Evolutionary conservation across 2,113 vertebrate species (phyloP), one percentile per base, ranked within the genome.

Genomic region (Thunnus maccoyii): DNA sequence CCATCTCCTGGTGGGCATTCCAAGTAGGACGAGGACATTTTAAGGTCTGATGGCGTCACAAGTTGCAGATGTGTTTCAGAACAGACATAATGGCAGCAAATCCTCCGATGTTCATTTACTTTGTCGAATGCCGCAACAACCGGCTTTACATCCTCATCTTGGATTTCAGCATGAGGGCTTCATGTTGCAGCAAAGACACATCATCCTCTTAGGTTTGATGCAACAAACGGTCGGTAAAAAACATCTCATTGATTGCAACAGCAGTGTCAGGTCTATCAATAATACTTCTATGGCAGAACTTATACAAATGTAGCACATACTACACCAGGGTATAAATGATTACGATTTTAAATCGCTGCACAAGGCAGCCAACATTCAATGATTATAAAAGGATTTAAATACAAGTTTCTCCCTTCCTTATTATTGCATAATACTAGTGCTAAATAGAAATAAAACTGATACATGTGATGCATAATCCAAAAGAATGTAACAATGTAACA

Each of bases 391-490:
- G 10, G 15, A 44, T 61, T 48, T 41, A 80, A 80, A 57, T 47
- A 71, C 60, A 72, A 11, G 15, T 58, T 15, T 22, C n/a, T 15
- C 56, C n/a, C 13, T 18, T 51, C 7, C 30, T 76, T 64, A 22
- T 84, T 80, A 74, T 89, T 89, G 76, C 83, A 74, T 89, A 62
- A 80, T 77, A 78, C 20, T 55, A 66, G 66, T 80, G 80, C 25
- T 69, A 15, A 25, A 13, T 47, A 56, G 9, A 44, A 79, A 63
- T 63, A 56, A 81, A 89, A 82, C 17, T 10, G 48, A 78, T 77
- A 71, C 5, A 44, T 20, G 70, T 52, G 50, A 54, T 78, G 67
- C n/a, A 55, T 56, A 48, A 72, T 58, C 22, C 83, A 71, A 78
- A 80, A 68, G 30, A 61, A 64, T 61, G 47, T 74, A 72, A 85